A percentile compares a stretch with the other conserved stretches of the same genome.
These are phyloP conservation scores for Acanthacorydalis orientalis DNA, from an alignment of 2,888 invertebrate species.

Conservation along the genomic window DNA sequence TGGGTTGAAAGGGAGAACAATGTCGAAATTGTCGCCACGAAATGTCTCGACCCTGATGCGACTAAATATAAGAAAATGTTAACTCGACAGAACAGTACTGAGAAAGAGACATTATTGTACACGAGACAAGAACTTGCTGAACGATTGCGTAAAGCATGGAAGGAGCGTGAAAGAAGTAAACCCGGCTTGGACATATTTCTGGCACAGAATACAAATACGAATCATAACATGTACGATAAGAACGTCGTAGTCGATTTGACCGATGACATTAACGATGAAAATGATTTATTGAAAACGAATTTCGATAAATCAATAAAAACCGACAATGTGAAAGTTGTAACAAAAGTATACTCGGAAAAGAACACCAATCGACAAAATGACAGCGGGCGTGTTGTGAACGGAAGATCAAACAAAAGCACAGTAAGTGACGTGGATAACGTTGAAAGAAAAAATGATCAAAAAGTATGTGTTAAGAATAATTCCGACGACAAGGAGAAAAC, in stretches of 20 bases:
- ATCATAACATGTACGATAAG: constrained; percentile 15
- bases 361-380: background rate
- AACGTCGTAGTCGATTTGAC: background rate
- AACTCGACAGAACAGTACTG: constrained; percentile 16
- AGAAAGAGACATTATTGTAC: constrained; percentile 19
- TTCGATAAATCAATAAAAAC: too few relatives aligned
- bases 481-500: background rate
- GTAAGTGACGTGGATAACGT: background rate
- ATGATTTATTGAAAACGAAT: background rate
- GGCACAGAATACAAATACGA: constrained; percentile 28
- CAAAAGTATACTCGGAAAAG: too few relatives aligned
- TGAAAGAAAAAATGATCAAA: background rate
- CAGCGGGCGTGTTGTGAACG: background rate
- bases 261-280: background rate
- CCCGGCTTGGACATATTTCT: constrained; percentile 43
- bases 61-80: constrained; percentile 12
- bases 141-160: constrained; percentile 30
- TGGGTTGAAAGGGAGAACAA: constrained; percentile 11
- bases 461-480: background rate
- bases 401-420: background rate
- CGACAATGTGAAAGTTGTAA: too few relatives aligned
- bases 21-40: constrained; percentile 19
- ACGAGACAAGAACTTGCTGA: constrained; percentile 31
- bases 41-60: constrained; percentile 17
- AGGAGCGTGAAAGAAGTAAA: constrained; percentile 30